A percentile compares a stretch with the other conserved stretches of the same genome.
Conservation (phyloP, 2,888 invertebrate species). For the Polydrusus cervinus region DNA sequence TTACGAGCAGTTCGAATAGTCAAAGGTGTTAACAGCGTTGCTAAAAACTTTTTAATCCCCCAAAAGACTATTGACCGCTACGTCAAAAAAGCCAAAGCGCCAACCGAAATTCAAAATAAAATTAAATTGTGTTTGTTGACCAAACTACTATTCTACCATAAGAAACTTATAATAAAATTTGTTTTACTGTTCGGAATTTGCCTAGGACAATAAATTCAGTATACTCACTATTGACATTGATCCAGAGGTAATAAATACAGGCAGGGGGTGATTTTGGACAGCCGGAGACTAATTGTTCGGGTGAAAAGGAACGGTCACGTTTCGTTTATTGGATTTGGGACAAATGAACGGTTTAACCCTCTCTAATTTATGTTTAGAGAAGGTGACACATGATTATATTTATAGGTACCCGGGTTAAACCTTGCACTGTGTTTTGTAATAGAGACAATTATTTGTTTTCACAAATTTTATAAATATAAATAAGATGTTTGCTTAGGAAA, state of each 20-base stretch:
- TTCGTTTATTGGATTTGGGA: constrained; percentile 35
- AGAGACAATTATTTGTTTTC: background rate
- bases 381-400: constrained; percentile 22
- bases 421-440: background rate
- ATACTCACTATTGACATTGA: constrained; percentile 12
- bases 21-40: too few relatives aligned
- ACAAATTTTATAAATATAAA: too few relatives aligned
- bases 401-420: constrained; percentile 11
- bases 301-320: constrained; percentile 36
- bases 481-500: too few relatives aligned
- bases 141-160: too few relatives aligned
- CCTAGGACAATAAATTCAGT: background rate
- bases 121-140: too few relatives aligned
- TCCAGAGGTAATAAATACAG: constrained; percentile 21
- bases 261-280: constrained; percentile 19
- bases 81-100: too few relatives aligned
- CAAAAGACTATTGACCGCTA: too few relatives aligned
- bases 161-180: too few relatives aligned
- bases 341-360: constrained; percentile 28
- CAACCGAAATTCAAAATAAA: too few relatives aligned
- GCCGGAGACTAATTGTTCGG: constrained; percentile 35
- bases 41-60: too few relatives aligned
- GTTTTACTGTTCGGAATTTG: too few relatives aligned
- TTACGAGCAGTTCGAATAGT: too few relatives aligned
- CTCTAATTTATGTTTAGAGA: constrained; percentile 26